Evolutionary conservation across 2,797 vertebrate genomes (phyloP).

Genomic region (Oceanodroma leucorhoa): DNA sequence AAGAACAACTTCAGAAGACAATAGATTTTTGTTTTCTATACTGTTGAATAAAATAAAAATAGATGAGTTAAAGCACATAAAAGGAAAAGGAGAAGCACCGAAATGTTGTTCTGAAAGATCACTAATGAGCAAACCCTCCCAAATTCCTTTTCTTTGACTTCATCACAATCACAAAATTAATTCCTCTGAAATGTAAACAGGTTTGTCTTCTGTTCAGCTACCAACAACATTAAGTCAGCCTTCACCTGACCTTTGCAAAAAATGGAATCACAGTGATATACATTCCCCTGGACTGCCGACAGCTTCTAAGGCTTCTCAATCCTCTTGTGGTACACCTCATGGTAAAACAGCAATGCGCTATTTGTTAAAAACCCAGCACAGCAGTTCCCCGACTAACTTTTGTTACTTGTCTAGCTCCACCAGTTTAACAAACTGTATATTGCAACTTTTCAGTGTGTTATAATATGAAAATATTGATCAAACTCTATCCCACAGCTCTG

Average conservation of each 20-base stretch:
- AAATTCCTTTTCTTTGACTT: constrained; percentile 39
- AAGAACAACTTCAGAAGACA: neutral
- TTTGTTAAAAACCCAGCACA: neutral
- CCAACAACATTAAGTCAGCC: neutral
- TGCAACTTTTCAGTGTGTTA: neutral
- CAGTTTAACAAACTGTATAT: neutral
- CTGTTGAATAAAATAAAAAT: neutral
- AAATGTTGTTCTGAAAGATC: neutral
- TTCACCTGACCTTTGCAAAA: neutral
- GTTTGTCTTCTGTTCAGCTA: constrained; percentile 19
- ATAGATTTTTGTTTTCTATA: neutral
- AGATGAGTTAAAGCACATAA: neutral
- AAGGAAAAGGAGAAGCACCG: neutral
- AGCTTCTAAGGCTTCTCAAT: neutral
- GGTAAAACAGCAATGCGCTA: neutral
- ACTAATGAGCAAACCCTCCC: neutral
- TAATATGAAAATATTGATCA: neutral
- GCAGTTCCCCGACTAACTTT: neutral
- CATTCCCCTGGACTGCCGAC: neutral
- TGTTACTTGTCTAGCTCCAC: neutral
- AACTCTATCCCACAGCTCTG: neutral
- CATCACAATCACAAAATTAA: neutral
- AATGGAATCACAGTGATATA: neutral
- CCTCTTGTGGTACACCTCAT: neutral
- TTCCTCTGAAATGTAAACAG: constrained; percentile 17